Conservation (phyloP, 1,140 invertebrate species). For the Muscidifurax raptorellus region DNA sequence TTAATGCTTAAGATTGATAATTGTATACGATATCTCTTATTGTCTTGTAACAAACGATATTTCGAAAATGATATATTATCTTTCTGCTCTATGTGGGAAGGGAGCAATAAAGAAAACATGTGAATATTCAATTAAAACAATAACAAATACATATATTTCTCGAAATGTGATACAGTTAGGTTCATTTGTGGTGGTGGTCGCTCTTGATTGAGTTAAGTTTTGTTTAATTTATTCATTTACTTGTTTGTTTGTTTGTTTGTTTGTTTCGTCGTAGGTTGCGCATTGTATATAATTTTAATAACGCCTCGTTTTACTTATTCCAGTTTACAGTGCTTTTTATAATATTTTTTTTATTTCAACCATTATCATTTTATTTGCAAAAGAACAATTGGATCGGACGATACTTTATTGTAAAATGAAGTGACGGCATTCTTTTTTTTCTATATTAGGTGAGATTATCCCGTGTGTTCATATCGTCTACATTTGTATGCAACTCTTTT, state of each 20-base stretch:
- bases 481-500: slow-evolving; percentile 4
- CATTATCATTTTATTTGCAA: slow-evolving; percentile 57
- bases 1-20: too few species aligned
- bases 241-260: slow-evolving; percentile 36
- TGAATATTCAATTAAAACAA: slow-evolving; percentile 74
- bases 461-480: background rate
- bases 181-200: slow-evolving; percentile 68
- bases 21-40: too few species aligned
- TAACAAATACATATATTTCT: slow-evolving; percentile 78
- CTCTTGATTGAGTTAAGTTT: slow-evolving; percentile 64
- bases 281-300: slow-evolving; percentile 49
- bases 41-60: too few species aligned
- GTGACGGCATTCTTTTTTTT: background rate
- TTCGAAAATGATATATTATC: background rate
- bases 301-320: slow-evolving; percentile 27
- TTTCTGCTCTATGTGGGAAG: background rate
- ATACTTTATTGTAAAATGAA: slow-evolving; percentile 19
- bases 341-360: slow-evolving; percentile 40
- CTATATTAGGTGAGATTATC: background rate
- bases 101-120: slow-evolving; percentile 49
- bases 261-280: slow-evolving; percentile 52
- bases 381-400: slow-evolving; percentile 2
- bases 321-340: background rate
- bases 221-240: slow-evolving; percentile 40
- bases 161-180: slow-evolving; percentile 75